phyloP scores from a whole-genome alignment of 2,113 vertebrate genomes.

The Aegypius monachus region DNA sequence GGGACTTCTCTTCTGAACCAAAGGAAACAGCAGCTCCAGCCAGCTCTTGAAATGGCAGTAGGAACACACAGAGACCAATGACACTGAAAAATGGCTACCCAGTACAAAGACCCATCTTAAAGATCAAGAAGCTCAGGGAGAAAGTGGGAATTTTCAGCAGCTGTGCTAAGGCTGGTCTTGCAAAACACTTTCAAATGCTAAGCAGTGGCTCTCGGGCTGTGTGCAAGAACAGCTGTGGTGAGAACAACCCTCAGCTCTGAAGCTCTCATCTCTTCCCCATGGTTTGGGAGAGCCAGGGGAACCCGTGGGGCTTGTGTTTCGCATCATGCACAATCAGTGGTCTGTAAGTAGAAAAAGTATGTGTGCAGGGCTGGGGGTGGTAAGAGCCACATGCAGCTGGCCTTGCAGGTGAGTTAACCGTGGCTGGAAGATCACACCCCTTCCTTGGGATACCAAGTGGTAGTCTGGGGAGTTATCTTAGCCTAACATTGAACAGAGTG shows the following conservation, averaged over 20 bases:
- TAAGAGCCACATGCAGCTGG: neutral
- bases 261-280: accelerated
- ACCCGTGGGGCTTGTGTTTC: neutral
- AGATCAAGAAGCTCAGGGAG: neutral
- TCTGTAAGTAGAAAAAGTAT: neutral
- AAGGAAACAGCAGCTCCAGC: neutral
- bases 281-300: neutral
- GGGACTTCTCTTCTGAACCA: neutral
- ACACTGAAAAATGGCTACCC: neutral
- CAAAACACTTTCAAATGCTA: neutral
- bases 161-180: neutral
- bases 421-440: too few species aligned
- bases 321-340: accelerated
- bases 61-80: neutral
- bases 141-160: neutral
- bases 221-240: neutral
- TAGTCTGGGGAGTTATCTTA: too few species aligned
- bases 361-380: neutral
- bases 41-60: neutral
- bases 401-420: too few species aligned
- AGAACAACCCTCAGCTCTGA: neutral
- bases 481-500: too few species aligned
- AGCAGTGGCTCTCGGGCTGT: accelerated
- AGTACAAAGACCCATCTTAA: neutral
- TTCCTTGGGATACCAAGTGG: too few species aligned